Conservation (phyloP, 2,888 invertebrate genomes). For the Himalopsyche tibetana region DNA sequence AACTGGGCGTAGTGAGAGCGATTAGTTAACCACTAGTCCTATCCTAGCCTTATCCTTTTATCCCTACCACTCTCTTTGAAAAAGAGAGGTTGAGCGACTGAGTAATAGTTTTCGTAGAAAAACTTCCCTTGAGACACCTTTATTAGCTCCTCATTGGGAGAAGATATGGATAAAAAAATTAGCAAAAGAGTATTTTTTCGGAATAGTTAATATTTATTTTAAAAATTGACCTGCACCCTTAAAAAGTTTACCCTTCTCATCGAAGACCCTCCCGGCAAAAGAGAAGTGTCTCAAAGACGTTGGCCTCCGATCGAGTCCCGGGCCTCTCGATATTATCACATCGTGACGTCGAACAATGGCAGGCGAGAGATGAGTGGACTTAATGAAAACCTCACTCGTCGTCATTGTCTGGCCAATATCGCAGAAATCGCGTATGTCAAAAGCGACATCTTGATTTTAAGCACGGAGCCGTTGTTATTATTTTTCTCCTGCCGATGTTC, state of each 20-base stretch:
- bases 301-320: slow-evolving; percentile 29
- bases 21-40: too few relatives aligned
- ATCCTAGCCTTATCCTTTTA: too few relatives aligned
- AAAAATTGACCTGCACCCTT: background rate
- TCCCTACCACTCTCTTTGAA: too few relatives aligned
- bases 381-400: slow-evolving; percentile 53
- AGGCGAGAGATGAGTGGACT: slow-evolving; percentile 51
- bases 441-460: slow-evolving; percentile 26
- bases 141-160: too few relatives aligned
- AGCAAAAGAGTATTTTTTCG: too few relatives aligned
- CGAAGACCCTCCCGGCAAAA: background rate
- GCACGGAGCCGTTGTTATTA: slow-evolving; percentile 7
- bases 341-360: slow-evolving; percentile 63
- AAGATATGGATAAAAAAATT: too few relatives aligned
- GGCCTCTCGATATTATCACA: slow-evolving; percentile 54
- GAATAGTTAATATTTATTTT: too few relatives aligned
- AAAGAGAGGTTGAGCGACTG: too few relatives aligned
- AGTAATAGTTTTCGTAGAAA: too few relatives aligned
- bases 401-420: slow-evolving; percentile 49
- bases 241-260: background rate
- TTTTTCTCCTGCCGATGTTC: background rate
- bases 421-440: slow-evolving; percentile 21
- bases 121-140: too few relatives aligned
- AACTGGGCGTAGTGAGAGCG: too few relatives aligned
- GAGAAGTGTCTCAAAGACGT: background rate